These are phyloP conservation scores for Synanceia verrucosa DNA, from an alignment of 2,797 vertebrate genomes.

Conservation along the genomic window DNA sequence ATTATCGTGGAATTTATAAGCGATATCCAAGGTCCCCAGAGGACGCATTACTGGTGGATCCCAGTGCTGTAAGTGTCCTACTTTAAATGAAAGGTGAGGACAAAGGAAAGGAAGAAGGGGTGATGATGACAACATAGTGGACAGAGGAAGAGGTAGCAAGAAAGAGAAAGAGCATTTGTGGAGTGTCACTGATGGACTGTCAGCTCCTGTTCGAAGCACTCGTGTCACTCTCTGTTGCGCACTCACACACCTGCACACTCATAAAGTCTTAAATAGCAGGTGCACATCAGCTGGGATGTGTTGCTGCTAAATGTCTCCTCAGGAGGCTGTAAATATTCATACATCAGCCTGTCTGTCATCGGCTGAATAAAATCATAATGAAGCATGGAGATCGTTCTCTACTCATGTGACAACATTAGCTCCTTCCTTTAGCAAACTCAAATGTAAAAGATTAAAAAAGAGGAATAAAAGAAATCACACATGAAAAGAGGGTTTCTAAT, in stretches of 20 bases:
- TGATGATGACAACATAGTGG: background rate
- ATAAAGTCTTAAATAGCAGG: conserved; percentile 88
- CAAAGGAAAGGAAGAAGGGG: conserved; percentile 2
- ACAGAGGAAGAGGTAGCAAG: background rate
- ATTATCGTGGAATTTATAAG: background rate
- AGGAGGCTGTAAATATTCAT: conserved; percentile 90
- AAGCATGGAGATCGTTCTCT: conserved; percentile 93
- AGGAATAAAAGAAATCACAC: background rate
- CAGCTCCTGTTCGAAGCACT: conserved; percentile 45
- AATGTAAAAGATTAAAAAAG: conserved; percentile 80
- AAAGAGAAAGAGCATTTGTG: conserved; percentile 38
- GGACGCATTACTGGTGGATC: background rate
- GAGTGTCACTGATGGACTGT: conserved; percentile 51
- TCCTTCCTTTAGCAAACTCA: conserved; percentile 91
- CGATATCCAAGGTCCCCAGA: background rate
- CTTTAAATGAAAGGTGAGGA: conserved; percentile 13
- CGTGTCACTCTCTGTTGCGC: conserved; percentile 56
- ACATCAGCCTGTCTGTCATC: conserved; percentile 89
- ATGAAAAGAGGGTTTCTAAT: conserved; percentile 83
- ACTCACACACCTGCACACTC: conserved; percentile 1
- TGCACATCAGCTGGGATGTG: conserved; percentile 87
- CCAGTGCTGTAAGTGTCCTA: conserved; percentile 4
- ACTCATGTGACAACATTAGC: conserved; percentile 93
- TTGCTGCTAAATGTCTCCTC: conserved; percentile 91
- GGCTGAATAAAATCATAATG: conserved; percentile 88